Evolutionary conservation across 35 echinoderm and acorn worm genomes (phyloP).

Genomic region (Heliocidaris erythrogramma): DNA sequence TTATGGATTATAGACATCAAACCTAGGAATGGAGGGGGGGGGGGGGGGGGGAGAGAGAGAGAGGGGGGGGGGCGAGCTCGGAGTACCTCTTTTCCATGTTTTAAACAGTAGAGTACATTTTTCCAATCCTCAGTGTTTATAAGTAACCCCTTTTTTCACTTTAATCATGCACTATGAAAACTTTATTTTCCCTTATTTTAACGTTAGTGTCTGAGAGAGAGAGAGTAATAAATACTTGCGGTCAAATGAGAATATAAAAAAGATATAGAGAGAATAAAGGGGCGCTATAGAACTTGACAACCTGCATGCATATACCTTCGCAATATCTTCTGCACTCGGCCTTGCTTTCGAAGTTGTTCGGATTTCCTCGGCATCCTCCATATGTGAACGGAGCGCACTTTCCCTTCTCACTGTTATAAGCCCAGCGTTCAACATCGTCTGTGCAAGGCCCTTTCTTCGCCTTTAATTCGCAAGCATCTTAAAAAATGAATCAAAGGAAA

Average conservation of each 20-base stretch:
- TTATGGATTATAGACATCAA: no score
- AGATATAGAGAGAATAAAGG: neutral
- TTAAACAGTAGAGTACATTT: no score
- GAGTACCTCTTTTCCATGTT: no score
- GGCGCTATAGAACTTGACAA: neutral
- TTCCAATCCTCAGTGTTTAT: no score
- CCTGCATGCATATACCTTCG: constrained; percentile 9
- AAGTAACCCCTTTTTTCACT: no score
- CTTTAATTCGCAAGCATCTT: constrained; percentile 34
- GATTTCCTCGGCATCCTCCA: constrained; percentile 74
- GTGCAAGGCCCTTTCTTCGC: constrained; percentile 47
- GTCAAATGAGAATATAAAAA: neutral
- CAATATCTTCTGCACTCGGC: constrained; percentile 49
- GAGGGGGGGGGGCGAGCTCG: no score
- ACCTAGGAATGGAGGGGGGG: no score
- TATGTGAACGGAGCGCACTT: constrained; percentile 60
- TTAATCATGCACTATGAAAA: no score
- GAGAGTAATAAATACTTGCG: neutral
- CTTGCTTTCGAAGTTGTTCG: constrained; percentile 65
- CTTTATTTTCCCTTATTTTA: no score
- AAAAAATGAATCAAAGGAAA: neutral
- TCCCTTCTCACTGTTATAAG: constrained; percentile 26
- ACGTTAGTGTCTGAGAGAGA: no score
- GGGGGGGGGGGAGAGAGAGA: no score
- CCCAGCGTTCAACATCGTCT: constrained; percentile 2